phyloP scores from a whole-genome alignment of 2,888 invertebrate species.

The Trissolcus japonicus region DNA sequence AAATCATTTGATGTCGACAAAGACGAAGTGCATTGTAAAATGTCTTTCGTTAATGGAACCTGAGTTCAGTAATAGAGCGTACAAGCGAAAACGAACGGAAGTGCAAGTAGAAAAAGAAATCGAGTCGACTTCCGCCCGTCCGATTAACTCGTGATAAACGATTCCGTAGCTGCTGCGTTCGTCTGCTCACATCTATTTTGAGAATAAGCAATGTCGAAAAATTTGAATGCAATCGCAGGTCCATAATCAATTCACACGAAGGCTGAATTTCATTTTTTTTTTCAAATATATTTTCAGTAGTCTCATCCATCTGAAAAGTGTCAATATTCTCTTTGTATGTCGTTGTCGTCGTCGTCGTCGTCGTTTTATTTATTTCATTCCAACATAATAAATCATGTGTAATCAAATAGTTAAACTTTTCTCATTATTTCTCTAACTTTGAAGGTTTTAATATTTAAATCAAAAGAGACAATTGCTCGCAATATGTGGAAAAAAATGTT shows the following conservation, averaged over 20 bases:
- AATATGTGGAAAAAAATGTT: background rate
- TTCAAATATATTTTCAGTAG: too few relatives aligned
- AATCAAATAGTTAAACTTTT: background rate
- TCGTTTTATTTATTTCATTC: background rate
- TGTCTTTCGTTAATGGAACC: conserved; percentile 57
- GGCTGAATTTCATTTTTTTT: too few relatives aligned
- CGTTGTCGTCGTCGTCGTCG: too few relatives aligned
- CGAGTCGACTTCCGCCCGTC: conserved; percentile 56
- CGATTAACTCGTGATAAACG: conserved; percentile 60
- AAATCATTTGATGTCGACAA: conserved; percentile 53
- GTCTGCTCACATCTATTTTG: conserved; percentile 45
- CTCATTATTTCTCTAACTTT: background rate
- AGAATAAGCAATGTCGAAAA: conserved; percentile 28
- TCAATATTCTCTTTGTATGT: background rate
- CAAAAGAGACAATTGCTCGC: background rate
- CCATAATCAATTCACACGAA: conserved; percentile 14
- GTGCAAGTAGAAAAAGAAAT: conserved; percentile 55
- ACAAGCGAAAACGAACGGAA: conserved; percentile 47
- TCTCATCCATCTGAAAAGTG: too few relatives aligned
- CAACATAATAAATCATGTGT: background rate
- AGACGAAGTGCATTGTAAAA: conserved; percentile 57
- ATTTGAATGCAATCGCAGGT: conserved; percentile 18
- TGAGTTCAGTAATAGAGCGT: conserved; percentile 49
- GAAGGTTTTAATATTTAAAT: background rate
- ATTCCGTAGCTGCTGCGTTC: conserved; percentile 49